Evolutionary conservation across 2,797 vertebrate species (phyloP).

Genomic region (Acipenser ruthenus): DNA sequence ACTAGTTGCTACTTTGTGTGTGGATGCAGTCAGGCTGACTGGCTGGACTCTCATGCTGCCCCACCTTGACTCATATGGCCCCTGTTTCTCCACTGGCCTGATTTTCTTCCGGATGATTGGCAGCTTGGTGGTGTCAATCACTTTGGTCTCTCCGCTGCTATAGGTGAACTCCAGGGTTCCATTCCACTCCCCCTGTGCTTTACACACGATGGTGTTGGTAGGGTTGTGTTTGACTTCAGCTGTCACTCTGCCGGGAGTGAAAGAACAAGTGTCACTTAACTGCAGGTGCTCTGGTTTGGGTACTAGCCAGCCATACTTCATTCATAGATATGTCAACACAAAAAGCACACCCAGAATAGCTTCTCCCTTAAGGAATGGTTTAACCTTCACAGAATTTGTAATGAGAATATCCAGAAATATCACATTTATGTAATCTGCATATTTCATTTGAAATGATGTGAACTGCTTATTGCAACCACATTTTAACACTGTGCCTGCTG

Average conservation of each 20-base stretch:
- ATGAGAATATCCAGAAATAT: too few species aligned
- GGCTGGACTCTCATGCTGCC: not conserved
- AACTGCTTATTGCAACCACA: too few species aligned
- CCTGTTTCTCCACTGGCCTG: slow-evolving; percentile 70
- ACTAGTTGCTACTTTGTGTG: not conserved
- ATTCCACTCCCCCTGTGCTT: slow-evolving; percentile 94
- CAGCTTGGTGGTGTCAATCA: slow-evolving; percentile 78
- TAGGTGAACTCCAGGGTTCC: slow-evolving; percentile 87
- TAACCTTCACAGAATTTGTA: too few species aligned
- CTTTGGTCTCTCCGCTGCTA: slow-evolving; percentile 84
- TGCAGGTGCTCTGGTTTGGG: too few species aligned
- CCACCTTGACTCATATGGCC: slow-evolving; percentile 79
- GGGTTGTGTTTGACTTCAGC: slow-evolving; percentile 88
- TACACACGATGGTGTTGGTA: slow-evolving; percentile 81
- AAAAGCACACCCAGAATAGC: too few species aligned
- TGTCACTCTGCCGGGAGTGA: slow-evolving; percentile 63
- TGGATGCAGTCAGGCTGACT: slow-evolving; percentile 5
- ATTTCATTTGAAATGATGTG: too few species aligned
- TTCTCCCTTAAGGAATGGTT: too few species aligned
- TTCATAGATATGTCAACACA: too few species aligned
- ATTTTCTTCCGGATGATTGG: slow-evolving; percentile 78
- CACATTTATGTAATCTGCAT: too few species aligned
- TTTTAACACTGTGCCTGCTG: too few species aligned
- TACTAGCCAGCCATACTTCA: too few species aligned
- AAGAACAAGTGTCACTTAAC: not conserved